These are phyloP conservation scores for Agrotis segetum DNA, from an alignment of 2,888 invertebrate species.

Conservation along the genomic window DNA sequence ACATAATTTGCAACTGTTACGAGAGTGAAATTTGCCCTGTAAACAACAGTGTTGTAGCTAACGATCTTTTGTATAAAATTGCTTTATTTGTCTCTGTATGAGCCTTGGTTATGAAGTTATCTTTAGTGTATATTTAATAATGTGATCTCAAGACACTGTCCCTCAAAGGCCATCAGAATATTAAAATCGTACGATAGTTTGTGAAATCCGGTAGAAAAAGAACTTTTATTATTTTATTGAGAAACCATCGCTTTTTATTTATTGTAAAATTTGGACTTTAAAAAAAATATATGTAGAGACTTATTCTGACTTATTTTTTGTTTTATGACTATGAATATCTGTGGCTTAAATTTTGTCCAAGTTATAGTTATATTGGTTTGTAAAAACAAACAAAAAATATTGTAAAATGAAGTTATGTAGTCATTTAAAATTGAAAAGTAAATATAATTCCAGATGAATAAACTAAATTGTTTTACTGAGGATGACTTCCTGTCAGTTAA, in stretches of 20 bases:
- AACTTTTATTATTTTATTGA: conserved; percentile 37
- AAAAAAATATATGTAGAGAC: conserved; percentile 15
- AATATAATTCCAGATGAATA: conserved; percentile 24
- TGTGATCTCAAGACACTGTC: conserved; percentile 46
- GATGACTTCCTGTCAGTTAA: conserved; percentile 28
- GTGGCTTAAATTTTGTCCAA: conserved; percentile 28
- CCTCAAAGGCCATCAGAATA: conserved; percentile 37
- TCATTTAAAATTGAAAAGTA: conserved; percentile 12
- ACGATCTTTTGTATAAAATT: conserved; percentile 39
- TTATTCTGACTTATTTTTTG: conserved; percentile 18
- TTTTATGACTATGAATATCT: conserved; percentile 25
- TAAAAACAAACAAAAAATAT: conserved; percentile 17
- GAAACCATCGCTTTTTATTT: conserved; percentile 6
- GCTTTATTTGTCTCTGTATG: conserved; percentile 40
- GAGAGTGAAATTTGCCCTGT: conserved; percentile 41
- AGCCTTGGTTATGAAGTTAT: conserved; percentile 42
- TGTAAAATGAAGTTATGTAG: conserved; percentile 33
- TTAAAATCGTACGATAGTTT: conserved; percentile 24
- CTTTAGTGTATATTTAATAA: conserved; percentile 47
- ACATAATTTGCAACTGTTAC: conserved; percentile 69
- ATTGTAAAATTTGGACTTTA: conserved; percentile 30
- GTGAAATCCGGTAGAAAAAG: conserved; percentile 20
- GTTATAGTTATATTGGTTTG: conserved; percentile 12
- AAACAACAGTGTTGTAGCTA: conserved; percentile 51
- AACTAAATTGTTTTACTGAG: conserved; percentile 42